Percentiles rank a stretch among this genome's conserved stretches.
Conservation (phyloP, 2,888 invertebrate species). For the Idaea straminata region DNA sequence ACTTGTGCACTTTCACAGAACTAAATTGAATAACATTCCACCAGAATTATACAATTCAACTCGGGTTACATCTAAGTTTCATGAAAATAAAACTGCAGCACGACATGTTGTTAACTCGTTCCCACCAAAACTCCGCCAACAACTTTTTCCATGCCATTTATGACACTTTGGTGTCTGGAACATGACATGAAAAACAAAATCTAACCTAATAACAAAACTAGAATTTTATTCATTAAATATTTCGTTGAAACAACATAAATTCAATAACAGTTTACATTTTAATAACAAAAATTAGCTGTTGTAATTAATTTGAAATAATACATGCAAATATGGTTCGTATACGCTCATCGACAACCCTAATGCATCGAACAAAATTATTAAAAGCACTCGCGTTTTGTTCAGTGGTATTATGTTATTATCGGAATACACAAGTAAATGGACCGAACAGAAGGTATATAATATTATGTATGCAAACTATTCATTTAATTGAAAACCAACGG, state of each 20-base stretch:
- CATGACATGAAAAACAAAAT: not conserved
- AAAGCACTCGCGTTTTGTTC: slow-evolving; percentile 40
- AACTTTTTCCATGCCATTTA: no score
- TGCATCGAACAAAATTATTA: slow-evolving; percentile 35
- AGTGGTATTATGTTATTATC: slow-evolving; percentile 33
- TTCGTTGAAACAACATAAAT: slow-evolving; percentile 1
- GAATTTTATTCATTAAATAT: not conserved
- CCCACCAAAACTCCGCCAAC: no score
- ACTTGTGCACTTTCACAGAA: no score
- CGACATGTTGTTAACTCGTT: no score
- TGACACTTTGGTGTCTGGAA: not conserved
- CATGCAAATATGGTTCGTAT: slow-evolving; percentile 6
- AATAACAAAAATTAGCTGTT: not conserved
- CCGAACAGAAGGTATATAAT: not conserved
- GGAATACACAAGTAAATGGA: slow-evolving; percentile 30
- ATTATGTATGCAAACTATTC: not conserved
- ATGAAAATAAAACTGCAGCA: no score
- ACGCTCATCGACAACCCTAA: slow-evolving; percentile 27
- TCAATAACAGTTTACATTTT: slow-evolving; percentile 1
- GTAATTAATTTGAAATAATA: not conserved
- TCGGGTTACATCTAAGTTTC: no score
- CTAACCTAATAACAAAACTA: not conserved
- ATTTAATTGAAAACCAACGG: no score
- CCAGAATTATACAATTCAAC: no score
- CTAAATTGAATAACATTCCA: no score